A percentile compares a stretch with the other conserved stretches of the same genome.
phyloP scores from a whole-genome alignment of 2,797 vertebrate species.

The Aselliscus stoliczkanus region DNA sequence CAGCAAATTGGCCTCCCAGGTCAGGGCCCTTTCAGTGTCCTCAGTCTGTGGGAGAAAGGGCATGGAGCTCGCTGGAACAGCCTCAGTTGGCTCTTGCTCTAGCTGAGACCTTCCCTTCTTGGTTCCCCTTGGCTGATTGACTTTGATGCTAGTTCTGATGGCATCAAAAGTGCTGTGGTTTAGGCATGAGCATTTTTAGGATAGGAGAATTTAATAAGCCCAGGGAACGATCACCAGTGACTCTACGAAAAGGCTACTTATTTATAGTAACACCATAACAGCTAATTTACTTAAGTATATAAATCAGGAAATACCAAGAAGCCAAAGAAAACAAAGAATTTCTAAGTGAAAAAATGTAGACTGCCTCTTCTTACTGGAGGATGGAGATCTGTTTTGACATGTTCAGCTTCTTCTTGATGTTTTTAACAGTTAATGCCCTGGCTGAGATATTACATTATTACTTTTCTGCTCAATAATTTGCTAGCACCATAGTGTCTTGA shows the following conservation, averaged over 20 bases:
- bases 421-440: background rate
- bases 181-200: background rate
- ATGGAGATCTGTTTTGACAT: background rate
- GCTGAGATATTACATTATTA: background rate
- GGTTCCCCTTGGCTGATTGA: background rate
- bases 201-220: background rate
- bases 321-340: constrained; percentile 28
- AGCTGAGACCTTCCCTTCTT: background rate
- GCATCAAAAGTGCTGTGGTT: background rate
- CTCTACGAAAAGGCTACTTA: background rate
- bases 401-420: background rate
- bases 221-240: background rate
- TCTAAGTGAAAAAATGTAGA: background rate
- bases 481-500: background rate
- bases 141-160: background rate
- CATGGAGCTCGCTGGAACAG: background rate
- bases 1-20: background rate
- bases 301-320: constrained; percentile 31
- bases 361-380: background rate
- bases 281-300: constrained; percentile 12
- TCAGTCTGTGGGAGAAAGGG: background rate
- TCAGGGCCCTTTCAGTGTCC: background rate
- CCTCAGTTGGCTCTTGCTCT: background rate
- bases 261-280: background rate
- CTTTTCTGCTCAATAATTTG: background rate